phyloP scores from a whole-genome alignment of 2,797 vertebrate species.

The Platalea minor region DNA sequence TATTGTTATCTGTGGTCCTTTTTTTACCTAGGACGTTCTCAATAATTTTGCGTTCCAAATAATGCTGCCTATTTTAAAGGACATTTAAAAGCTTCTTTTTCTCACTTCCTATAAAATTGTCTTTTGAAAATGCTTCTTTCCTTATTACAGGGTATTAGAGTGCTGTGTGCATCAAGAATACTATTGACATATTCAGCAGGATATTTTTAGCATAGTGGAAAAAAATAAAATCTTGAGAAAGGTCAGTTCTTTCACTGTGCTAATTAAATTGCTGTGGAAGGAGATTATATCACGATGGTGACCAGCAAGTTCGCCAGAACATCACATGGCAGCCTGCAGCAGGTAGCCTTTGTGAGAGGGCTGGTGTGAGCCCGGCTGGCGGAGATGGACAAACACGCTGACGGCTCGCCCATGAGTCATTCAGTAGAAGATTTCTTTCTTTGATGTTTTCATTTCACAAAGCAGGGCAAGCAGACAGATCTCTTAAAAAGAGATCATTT shows the following conservation, averaged over 20 bases:
- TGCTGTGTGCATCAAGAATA: slow-evolving; percentile 49
- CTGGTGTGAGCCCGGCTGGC: not conserved
- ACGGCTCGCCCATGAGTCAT: not conserved
- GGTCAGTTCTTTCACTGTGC: slow-evolving; percentile 70
- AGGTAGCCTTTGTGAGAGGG: not conserved
- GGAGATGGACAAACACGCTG: not conserved
- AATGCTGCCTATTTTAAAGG: rapidly evolving
- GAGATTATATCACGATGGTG: slow-evolving; percentile 69
- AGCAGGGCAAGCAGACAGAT: not conserved
- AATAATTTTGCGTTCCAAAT: not conserved
- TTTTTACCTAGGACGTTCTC: not conserved
- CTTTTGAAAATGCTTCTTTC: not conserved
- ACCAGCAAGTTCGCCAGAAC: not conserved
- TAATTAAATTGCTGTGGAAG: slow-evolving; percentile 76
- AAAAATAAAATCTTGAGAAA: slow-evolving; percentile 74
- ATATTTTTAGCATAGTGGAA: slow-evolving; percentile 74
- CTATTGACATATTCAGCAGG: slow-evolving; percentile 62
- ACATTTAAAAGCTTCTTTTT: not conserved
- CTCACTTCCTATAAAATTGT: not conserved
- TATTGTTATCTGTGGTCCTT: not conserved
- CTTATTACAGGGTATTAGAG: not conserved
- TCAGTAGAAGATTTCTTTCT: not conserved
- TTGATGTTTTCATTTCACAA: not conserved
- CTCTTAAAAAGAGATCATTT: not conserved
- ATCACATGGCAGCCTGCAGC: not conserved